Percentiles rank a stretch among this genome's conserved stretches.
Evolutionary conservation across 2,113 vertebrate genomes (phyloP).

Genomic region (Stomatorhinus ivindoensis): DNA sequence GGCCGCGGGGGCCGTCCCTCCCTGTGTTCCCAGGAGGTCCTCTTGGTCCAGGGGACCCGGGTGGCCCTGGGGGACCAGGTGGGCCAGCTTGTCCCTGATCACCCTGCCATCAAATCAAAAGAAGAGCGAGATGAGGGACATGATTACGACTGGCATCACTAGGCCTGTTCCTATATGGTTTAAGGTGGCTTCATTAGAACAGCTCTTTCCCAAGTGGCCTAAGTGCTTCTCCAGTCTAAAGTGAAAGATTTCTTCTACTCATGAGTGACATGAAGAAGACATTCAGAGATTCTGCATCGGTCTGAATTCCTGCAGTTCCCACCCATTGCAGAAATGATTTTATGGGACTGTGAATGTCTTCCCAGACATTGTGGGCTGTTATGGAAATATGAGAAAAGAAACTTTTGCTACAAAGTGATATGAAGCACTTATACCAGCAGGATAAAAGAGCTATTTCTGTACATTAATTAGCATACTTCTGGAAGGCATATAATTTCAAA

Average conservation of each 20-base stretch:
- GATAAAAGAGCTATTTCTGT: constrained; percentile 20
- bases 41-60: constrained; percentile 77
- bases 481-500: constrained; percentile 15
- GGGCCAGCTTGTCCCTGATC: constrained; percentile 82
- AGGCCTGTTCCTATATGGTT: neutral
- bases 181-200: neutral
- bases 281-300: neutral
- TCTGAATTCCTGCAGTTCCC: neutral
- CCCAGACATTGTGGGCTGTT: neutral
- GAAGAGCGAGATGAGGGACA: neutral
- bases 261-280: neutral
- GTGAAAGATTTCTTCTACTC: neutral
- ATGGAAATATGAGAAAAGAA: neutral
- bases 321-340: neutral
- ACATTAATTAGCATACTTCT: constrained; percentile 19
- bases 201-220: neutral
- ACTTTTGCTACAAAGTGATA: neutral
- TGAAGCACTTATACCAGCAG: constrained; percentile 13
- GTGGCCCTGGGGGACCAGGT: constrained; percentile 75
- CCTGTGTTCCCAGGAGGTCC: constrained; percentile 89
- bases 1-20: constrained; percentile 82
- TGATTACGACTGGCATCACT: neutral
- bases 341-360: neutral
- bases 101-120: constrained; percentile 59
- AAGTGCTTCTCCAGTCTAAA: neutral